phyloP scores from a whole-genome alignment of 92 coral and sea anemone species.

The Porites cylindrica region DNA sequence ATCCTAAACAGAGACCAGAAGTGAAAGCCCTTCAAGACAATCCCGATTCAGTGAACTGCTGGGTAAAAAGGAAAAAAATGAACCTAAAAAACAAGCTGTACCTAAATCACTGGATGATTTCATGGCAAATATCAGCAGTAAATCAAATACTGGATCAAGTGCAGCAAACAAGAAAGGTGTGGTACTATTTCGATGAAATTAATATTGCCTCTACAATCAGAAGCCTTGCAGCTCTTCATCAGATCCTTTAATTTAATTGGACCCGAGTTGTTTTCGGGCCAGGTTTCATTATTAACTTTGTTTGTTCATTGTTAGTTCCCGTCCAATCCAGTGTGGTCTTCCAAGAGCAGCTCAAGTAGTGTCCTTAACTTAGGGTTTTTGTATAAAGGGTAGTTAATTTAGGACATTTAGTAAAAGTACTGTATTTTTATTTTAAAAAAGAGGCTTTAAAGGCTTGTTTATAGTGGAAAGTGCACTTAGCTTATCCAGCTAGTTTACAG shows the following conservation, averaged over 20 bases:
- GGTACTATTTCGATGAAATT: not conserved
- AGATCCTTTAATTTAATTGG: too few species aligned
- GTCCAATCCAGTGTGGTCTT: not conserved
- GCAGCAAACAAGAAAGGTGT: slow-evolving; percentile 69
- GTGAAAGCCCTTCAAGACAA: slow-evolving; percentile 44
- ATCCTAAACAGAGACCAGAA: slow-evolving; percentile 27
- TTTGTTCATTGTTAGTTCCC: not conserved
- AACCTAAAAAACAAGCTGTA: slow-evolving; percentile 63
- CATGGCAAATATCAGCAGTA: slow-evolving; percentile 89
- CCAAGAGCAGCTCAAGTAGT: not conserved
- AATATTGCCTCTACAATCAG: not conserved
- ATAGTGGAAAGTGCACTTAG: too few species aligned
- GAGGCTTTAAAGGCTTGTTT: too few species aligned
- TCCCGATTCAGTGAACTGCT: slow-evolving; percentile 86
- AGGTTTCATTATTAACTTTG: too few species aligned
- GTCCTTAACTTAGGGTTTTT: not conserved
- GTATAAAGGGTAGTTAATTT: not conserved
- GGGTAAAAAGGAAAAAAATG: slow-evolving; percentile 82
- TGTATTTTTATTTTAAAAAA: too few species aligned
- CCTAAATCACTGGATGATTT: slow-evolving; percentile 96
- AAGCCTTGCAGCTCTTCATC: not conserved
- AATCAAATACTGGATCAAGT: slow-evolving; percentile 49
- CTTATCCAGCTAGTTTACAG: too few species aligned
- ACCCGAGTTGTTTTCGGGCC: too few species aligned
- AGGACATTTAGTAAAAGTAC: too few species aligned